Conservation (phyloP, 2,797 vertebrate genomes). For the Zonotrichia albicollis region DNA sequence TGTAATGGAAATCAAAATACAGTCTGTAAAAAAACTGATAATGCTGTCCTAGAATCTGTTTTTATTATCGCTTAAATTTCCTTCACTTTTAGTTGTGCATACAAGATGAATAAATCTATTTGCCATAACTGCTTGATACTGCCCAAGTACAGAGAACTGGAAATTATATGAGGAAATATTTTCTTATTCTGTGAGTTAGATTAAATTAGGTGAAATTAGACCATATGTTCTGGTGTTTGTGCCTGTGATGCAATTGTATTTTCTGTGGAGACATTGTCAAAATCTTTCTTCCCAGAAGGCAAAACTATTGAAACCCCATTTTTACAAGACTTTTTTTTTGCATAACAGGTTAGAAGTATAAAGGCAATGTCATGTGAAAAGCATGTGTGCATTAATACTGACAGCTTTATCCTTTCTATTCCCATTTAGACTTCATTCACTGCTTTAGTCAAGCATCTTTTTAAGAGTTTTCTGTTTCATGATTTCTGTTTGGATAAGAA, state of each 20-base stretch:
- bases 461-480: background rate
- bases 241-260: background rate
- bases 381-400: background rate
- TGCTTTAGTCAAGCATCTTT: background rate
- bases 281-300: background rate
- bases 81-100: background rate
- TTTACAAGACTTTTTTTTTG: background rate
- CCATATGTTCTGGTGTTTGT: background rate
- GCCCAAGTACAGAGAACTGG: background rate
- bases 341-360: background rate
- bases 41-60: background rate
- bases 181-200: background rate
- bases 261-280: background rate
- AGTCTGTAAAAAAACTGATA: background rate
- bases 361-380: background rate
- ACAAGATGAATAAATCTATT: background rate
- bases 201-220: constrained; percentile 1
- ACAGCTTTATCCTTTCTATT: background rate
- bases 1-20: background rate
- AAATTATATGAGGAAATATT: background rate
- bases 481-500: background rate
- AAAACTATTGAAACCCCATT: background rate
- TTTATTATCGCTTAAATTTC: background rate
- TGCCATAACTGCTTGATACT: background rate
- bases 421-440: background rate